Base-by-base conservation (phyloP, 2,113 vertebrate genomes). In the Amia ocellicauda region DNA sequence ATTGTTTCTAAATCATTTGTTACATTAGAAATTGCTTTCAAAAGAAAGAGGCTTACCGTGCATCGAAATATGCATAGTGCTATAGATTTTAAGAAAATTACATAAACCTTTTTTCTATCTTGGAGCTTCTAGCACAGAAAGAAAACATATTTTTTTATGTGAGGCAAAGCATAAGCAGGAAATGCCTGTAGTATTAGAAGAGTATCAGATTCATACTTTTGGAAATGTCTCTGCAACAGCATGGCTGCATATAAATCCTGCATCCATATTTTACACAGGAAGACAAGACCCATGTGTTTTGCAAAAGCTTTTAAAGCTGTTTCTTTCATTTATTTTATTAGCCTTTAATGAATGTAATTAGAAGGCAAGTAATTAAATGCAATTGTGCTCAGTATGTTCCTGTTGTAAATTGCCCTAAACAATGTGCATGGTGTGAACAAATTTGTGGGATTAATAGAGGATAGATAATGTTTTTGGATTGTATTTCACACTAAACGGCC, bases 291-390 rank as follows among this genome's bases (percentile, higher is more conserved):
- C 91, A 92, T 91, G 92, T 95, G 92, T 93, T 95, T 93, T 91
- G 85, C 82, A 85, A 85, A 83, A 89, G 90, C 89, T 93, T 95
- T 94, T 93, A 94, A 95, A 95, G 91, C 93, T 89, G 92, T 90
- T 94, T 85, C 79, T 79, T 80, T 91, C 92, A 92, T 96, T 95
- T 94, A 94, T 96, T 96, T 95, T 94, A 98, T 96, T 94, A 93
- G 94, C 91, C 90, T 94, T 94, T 97, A 96, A 97, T 96, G 93
- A 97, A 97, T 95, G 93, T 95, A 99, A 98, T 98, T 98, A 97
- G 92, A 93, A 90, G 91, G 90, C 91, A 93, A 93, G 92, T 96
- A 96, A 97, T 97, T 97, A 97, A 96, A 96, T 93, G 90, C 92
- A 95, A 96, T 92, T 93, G 92, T 91, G 90, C 91, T 92, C 91